A percentile compares a stretch with the other conserved stretches of the same genome.
phyloP scores from a whole-genome alignment of 1,140 invertebrate genomes.

The Apis florea region DNA sequence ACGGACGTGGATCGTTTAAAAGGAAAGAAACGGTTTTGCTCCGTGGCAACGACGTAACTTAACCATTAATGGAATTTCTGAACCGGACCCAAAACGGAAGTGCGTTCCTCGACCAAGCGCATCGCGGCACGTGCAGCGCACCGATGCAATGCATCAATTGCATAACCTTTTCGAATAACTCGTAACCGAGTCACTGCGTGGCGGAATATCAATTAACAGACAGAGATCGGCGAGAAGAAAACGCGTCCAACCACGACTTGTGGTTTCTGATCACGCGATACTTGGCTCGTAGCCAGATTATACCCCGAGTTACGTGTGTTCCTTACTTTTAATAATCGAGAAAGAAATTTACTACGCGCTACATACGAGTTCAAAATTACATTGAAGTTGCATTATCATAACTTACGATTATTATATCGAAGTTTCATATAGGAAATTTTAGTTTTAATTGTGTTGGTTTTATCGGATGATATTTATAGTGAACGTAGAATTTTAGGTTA shows the following conservation, averaged over 20 bases:
- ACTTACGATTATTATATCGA: no score
- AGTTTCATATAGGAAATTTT: not conserved
- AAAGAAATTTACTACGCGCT: not conserved
- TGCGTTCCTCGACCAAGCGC: not conserved
- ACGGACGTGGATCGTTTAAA: not conserved
- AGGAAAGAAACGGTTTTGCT: not conserved
- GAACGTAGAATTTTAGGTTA: not conserved
- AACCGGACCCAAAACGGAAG: constrained; percentile 7
- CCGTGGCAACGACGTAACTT: not conserved
- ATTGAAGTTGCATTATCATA: no score
- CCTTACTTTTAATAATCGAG: not conserved
- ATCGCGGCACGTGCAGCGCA: not conserved
- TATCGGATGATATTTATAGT: not conserved
- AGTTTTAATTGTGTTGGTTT: no score
- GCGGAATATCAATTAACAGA: constrained; percentile 24
- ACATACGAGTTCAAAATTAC: no score
- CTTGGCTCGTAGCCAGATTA: no score
- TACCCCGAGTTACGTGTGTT: not conserved
- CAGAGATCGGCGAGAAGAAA: not conserved
- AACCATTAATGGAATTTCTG: not conserved
- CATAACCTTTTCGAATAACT: constrained; percentile 13
- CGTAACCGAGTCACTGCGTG: constrained; percentile 1
- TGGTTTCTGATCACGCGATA: not conserved
- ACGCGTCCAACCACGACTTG: not conserved
- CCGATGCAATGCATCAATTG: constrained; percentile 4